Base-by-base conservation (phyloP, 53 echinoderm and acorn worm genomes). In the Echinarachnius parma region DNA sequence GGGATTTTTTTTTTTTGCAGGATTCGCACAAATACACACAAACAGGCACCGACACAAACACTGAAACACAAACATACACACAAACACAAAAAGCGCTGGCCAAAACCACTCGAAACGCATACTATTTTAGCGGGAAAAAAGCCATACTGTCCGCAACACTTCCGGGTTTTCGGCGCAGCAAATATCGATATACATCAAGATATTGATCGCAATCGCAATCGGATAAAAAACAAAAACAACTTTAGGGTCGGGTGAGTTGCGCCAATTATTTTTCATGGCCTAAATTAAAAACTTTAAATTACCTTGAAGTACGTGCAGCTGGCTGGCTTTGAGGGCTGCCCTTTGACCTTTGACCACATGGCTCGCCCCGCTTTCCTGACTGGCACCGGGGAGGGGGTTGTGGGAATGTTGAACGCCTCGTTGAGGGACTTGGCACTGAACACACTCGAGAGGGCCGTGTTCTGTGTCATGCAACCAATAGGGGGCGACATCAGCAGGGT, bases 401-500 rank as follows among this genome's bases (percentile, higher is more conserved):
- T 45, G 4, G 86, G 80, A 28, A 69, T 33, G 29, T 82, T 79
- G 80, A 90, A 90, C 45, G 86, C 86, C 22, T 82, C 74, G 71
- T 90, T 86, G 10, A 86, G 76, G 31, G 89, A 50, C 34, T 53
- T 69, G 23, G 53, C 53, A 7, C 21, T 18, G 57, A 53, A 16
- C 49, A 28, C 26, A 10, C 52, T 33, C 1, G 32, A 24, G 32
- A 47, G 26, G 28, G 27, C 48, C 27, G 47, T 46, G 18, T 20
- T 34, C 45, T 62, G 39, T 19, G 21, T 33, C n/a, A 47, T 53
- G 32, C 71, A 46, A 11, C 49, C 29, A 11, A 30, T 28, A 49
- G 82, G 88, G 15, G 85, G 85, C 4, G 85, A 85, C 82, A 86
- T 66, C 14, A 90, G 66, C 22, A 90, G 60, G 0, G 78, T 86